phyloP scores from a whole-genome alignment of 2,888 invertebrate genomes.

The Cerceris ruficornis region DNA sequence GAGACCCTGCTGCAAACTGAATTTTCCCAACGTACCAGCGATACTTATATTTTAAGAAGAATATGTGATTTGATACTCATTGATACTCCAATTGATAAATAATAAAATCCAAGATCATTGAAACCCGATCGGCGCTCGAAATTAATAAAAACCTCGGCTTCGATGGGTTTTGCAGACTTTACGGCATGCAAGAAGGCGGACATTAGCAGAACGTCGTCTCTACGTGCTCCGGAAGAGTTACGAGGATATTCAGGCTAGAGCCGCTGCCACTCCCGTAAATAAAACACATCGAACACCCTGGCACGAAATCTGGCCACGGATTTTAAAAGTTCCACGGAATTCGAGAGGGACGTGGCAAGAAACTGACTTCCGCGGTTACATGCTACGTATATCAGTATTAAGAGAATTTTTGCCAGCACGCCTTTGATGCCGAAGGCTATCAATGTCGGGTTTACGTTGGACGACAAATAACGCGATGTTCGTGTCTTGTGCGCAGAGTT shows the following conservation, averaged over 20 bases:
- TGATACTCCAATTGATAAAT: background rate
- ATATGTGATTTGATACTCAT: no score
- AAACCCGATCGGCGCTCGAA: background rate
- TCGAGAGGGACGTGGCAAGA: background rate
- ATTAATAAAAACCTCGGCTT: constrained; percentile 42
- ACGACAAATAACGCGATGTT: background rate
- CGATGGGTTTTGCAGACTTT: constrained; percentile 39
- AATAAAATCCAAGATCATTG: background rate
- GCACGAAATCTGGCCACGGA: constrained; percentile 5
- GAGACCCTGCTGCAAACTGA: no score
- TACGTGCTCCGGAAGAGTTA: constrained; percentile 37
- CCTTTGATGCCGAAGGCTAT: background rate
- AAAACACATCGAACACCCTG: background rate
- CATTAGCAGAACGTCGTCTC: constrained; percentile 39
- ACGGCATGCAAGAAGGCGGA: constrained; percentile 30
- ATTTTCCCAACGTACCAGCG: no score
- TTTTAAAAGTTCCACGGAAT: constrained; percentile 2
- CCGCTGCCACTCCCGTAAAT: constrained; percentile 28
- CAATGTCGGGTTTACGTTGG: background rate
- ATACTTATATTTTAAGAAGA: no score
- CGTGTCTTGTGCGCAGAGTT: background rate
- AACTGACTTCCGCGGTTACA: constrained; percentile 20
- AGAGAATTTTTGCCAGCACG: background rate
- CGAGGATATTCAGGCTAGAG: constrained; percentile 31
- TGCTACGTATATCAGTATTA: constrained; percentile 17